Base-by-base conservation (phyloP, 1,140 invertebrate species). In the Paracyclopina nana region DNA sequence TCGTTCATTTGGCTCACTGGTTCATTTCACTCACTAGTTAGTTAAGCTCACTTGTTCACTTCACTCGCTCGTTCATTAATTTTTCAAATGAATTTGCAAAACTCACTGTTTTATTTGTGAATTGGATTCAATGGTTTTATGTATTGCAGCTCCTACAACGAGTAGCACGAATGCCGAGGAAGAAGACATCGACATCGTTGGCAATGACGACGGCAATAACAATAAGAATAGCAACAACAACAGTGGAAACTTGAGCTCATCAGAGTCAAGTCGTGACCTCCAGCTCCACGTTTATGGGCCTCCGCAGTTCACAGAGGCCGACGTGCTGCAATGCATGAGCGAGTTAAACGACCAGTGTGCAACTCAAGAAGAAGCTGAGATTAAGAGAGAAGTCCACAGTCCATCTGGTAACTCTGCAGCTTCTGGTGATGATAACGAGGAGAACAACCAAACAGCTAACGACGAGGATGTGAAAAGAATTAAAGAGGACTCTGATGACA, bases 261-360 rank as follows among this genome's bases (percentile, higher is more conserved):
- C 29, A 38, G 48, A 42, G 18, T 45, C 43, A 5, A 16, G 14
- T 25, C 8, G 20, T 18, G 29, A 20, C 24, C 42, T 44, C 16
- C 16, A 44, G 42, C n/a, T 20, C n/a, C 42, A 44, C 3, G 24
- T 30, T 16, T 50, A 40, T 22, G 48, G 48, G 16, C 48, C 48
- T 3, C 8, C 25, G 24, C 48, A 50, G 48, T 50, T 18, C 48
- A 50, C 48, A 2, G 48, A 50, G 48, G 48, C 48, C 12, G 48
- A 50, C 24, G 48, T 50, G 4, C 48, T 50, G 3, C 12, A 16
- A 9, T 40, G 29, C 29, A 14, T 50, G 29, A 50, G 30, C 24
- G 43, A 30, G n/a, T 8, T 9, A 30, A 30, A 30, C n/a, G n/a
- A 30, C 29, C n/a, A 8, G 29, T 8, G n/a, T 9, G 29, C n/a